Evolutionary conservation across 2,797 vertebrate species (phyloP).

Genomic region (Pelodytes ibericus): DNA sequence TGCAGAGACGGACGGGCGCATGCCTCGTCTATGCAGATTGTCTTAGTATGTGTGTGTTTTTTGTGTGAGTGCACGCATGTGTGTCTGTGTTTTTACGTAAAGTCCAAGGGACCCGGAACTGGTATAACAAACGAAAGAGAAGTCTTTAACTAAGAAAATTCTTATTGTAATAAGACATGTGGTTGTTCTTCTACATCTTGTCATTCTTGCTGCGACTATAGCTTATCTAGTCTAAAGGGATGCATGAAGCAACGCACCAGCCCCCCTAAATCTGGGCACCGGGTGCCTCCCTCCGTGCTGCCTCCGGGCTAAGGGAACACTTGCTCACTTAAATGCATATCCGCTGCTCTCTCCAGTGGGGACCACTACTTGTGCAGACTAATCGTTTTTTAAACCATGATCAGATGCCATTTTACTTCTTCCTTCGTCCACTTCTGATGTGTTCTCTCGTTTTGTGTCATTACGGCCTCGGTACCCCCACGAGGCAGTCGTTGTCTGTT

Average conservation of each 20-base stretch:
- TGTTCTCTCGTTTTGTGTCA: slow-evolving; percentile 8
- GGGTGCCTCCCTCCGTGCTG: slow-evolving; percentile 11
- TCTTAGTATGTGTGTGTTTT: slow-evolving; percentile 38
- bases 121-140: slow-evolving; percentile 35
- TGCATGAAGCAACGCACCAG: slow-evolving; percentile 27
- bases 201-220: slow-evolving; percentile 50
- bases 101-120: slow-evolving; percentile 29
- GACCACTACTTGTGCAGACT: neutral
- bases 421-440: slow-evolving; percentile 11
- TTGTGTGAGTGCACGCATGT: slow-evolving; percentile 7
- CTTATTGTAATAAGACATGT: slow-evolving; percentile 47
- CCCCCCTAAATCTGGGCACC: neutral
- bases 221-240: slow-evolving; percentile 34
- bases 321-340: slow-evolving; percentile 5
- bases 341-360: slow-evolving; percentile 4
- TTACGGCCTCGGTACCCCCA: neutral
- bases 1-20: neutral
- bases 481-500: neutral
- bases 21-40: slow-evolving; percentile 19
- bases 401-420: slow-evolving; percentile 9
- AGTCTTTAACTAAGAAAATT: slow-evolving; percentile 46
- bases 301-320: slow-evolving; percentile 37
- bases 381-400: neutral
- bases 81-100: slow-evolving; percentile 29
- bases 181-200: slow-evolving; percentile 51